phyloP scores from a whole-genome alignment of 2,797 vertebrate species.

The Pantherophis alleghaniensis region DNA sequence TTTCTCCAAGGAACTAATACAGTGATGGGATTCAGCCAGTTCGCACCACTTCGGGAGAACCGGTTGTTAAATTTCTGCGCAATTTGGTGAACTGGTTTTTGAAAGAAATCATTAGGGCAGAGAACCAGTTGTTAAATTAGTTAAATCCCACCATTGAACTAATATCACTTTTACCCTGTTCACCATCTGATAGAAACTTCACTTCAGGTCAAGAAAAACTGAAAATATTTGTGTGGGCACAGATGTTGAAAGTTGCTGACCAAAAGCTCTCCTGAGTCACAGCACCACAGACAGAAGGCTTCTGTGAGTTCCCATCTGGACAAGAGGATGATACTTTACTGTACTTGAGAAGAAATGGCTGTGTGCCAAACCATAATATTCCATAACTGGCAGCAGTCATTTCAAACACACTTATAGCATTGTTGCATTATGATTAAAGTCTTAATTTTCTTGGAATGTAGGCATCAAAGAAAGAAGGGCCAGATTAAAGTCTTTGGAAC shows the following conservation, averaged over 20 bases:
- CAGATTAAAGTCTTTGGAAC: background rate
- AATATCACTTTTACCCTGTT: too few species aligned
- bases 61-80: too few species aligned
- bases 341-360: background rate
- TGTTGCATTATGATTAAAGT: background rate
- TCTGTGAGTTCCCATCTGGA: background rate
- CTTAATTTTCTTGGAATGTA: background rate
- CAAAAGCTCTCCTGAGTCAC: background rate
- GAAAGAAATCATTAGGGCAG: too few species aligned
- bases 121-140: too few species aligned
- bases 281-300: background rate
- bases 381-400: background rate
- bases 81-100: too few species aligned
- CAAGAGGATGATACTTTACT: slow-evolving; percentile 1
- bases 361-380: background rate
- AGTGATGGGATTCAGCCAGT: too few species aligned
- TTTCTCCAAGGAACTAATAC: too few species aligned
- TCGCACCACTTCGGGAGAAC: too few species aligned
- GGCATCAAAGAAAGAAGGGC: background rate
- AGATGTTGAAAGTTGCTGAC: too few species aligned
- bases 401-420: background rate
- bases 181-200: too few species aligned
- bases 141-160: too few species aligned
- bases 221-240: background rate
- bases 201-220: too few species aligned